Evolutionary conservation across 2,797 vertebrate genomes (phyloP).

Genomic region (Acanthurus leucopareius): DNA sequence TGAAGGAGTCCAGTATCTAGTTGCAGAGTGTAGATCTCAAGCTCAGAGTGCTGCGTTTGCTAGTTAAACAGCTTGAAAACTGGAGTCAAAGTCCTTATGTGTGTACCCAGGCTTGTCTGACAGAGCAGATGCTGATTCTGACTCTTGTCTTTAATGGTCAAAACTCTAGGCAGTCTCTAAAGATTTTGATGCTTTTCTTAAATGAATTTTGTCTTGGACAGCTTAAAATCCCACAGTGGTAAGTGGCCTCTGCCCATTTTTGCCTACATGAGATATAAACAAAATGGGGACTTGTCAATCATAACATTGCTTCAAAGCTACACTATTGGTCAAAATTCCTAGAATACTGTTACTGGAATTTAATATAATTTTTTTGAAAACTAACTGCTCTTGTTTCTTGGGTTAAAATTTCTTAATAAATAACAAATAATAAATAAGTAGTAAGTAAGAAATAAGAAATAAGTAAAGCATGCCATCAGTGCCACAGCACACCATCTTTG

Average conservation of each 20-base stretch:
- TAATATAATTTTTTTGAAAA: too few species aligned
- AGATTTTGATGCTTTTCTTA: background rate
- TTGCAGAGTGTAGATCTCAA: background rate
- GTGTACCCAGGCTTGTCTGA: background rate
- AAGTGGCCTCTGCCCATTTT: background rate
- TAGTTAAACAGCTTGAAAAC: too few species aligned
- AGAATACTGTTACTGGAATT: background rate
- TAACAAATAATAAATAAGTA: too few species aligned
- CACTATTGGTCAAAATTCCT: background rate
- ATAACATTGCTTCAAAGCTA: slow-evolving; percentile 8
- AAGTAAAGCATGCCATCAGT: background rate
- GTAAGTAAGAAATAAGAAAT: background rate
- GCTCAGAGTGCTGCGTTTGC: too few species aligned
- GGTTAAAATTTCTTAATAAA: background rate
- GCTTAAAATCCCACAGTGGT: background rate
- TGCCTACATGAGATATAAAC: background rate
- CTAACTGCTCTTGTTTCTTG: too few species aligned
- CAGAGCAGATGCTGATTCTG: background rate
- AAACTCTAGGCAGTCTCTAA: background rate
- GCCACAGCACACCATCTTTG: background rate
- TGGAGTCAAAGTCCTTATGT: background rate
- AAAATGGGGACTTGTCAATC: background rate
- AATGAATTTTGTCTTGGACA: background rate
- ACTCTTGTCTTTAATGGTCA: background rate
- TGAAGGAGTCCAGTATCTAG: background rate